These are phyloP conservation scores for Hipparchia sbordonii DNA, from an alignment of 2,888 invertebrate species.

Conservation along the genomic window DNA sequence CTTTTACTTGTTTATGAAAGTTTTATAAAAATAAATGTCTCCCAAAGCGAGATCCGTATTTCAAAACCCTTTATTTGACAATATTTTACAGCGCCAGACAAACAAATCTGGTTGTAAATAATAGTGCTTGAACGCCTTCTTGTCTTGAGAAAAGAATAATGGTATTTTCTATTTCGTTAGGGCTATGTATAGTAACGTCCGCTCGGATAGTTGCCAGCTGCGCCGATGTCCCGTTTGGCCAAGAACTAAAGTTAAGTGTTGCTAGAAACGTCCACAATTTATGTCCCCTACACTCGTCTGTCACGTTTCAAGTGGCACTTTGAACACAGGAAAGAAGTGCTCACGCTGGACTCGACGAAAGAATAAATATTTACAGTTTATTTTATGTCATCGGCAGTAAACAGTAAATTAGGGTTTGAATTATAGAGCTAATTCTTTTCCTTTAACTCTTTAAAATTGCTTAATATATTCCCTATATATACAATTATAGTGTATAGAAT, in stretches of 20 bases:
- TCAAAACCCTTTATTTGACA: slow-evolving; percentile 30
- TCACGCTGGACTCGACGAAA: slow-evolving; percentile 31
- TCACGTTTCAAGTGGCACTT: slow-evolving; percentile 39
- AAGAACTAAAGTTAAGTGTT: slow-evolving; percentile 61
- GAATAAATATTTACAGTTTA: slow-evolving; percentile 38
- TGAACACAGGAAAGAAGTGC: slow-evolving; percentile 40
- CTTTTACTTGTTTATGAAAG: slow-evolving; percentile 7
- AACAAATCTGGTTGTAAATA: slow-evolving; percentile 77
- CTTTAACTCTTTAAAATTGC: not conserved
- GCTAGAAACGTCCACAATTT: slow-evolving; percentile 60
- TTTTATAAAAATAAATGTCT: slow-evolving; percentile 6
- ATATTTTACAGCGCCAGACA: slow-evolving; percentile 63
- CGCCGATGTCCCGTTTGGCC: slow-evolving; percentile 55
- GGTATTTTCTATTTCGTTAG: slow-evolving; percentile 81
- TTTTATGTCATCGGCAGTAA: slow-evolving; percentile 22
- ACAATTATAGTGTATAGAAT: too few relatives aligned
- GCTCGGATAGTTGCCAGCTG: slow-evolving; percentile 79
- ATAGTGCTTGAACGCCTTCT: slow-evolving; percentile 77
- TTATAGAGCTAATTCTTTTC: slow-evolving; percentile 1
- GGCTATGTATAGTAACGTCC: slow-evolving; percentile 70
- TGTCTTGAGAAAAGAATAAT: slow-evolving; percentile 78
- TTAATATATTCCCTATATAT: not conserved
- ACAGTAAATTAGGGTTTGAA: slow-evolving; percentile 7
- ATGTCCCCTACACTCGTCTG: slow-evolving; percentile 42
- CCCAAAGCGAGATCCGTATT: slow-evolving; percentile 2